Percentiles rank a stretch among this genome's conserved stretches.
These are phyloP conservation scores for Perdita meconis DNA, from an alignment of 2,888 invertebrate species.

Conservation along the genomic window DNA sequence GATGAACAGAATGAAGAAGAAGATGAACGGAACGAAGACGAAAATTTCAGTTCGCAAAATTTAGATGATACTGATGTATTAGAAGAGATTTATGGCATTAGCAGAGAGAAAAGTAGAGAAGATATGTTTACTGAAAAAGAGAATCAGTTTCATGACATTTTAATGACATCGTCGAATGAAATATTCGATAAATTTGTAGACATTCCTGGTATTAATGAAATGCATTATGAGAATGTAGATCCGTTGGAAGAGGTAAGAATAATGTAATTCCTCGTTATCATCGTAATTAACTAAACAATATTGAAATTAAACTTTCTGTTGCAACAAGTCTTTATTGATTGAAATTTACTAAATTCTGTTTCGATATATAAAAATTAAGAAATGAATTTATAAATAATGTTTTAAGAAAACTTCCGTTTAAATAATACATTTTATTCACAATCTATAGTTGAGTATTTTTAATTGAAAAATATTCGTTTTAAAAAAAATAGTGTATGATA, in stretches of 20 bases:
- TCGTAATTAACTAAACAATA: neutral
- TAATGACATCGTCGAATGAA: conserved; percentile 74
- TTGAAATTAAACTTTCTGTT: neutral
- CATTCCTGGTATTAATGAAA: conserved; percentile 76
- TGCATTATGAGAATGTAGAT: conserved; percentile 78
- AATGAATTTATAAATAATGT: neutral
- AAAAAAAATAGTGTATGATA: neutral
- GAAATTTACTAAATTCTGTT: no score
- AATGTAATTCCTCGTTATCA: conserved; percentile 9
- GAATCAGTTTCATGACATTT: conserved; percentile 70
- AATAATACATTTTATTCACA: neutral
- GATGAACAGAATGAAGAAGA: no score
- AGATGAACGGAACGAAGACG: no score
- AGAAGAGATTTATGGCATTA: conserved; percentile 73
- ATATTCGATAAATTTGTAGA: conserved; percentile 72
- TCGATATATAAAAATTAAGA: no score
- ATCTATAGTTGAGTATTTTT: neutral
- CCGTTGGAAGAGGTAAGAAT: conserved; percentile 81
- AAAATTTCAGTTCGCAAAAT: conserved; percentile 49
- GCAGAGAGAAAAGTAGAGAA: conserved; percentile 71
- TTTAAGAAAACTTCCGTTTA: neutral
- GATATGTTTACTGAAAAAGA: conserved; percentile 72
- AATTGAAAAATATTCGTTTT: conserved; percentile 7
- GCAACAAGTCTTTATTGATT: no score
- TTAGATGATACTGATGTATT: conserved; percentile 59